Evolutionary conservation across 1,140 invertebrate species (phyloP).

Genomic region (Metaphire vulgaris): DNA sequence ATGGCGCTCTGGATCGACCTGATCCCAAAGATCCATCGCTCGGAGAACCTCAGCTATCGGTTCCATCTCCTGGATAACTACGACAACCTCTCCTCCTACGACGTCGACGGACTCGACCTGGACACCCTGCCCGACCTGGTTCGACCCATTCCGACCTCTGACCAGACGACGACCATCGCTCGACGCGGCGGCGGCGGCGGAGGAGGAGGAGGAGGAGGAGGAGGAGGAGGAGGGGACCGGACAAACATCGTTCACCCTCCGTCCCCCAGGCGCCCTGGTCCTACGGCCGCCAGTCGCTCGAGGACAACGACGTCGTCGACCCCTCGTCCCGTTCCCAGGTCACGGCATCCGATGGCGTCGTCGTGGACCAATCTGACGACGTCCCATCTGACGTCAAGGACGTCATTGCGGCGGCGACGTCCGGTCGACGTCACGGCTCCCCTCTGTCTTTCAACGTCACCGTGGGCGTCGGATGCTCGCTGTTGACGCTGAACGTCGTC

Average conservation of each 20-base stretch:
- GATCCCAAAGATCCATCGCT: slow-evolving; percentile 84
- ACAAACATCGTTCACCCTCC: no score
- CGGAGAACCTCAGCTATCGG: slow-evolving; percentile 67
- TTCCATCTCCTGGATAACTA: slow-evolving; percentile 75
- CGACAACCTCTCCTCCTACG: slow-evolving; percentile 40
- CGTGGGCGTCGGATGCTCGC: slow-evolving; percentile 82
- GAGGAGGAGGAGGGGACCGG: no score
- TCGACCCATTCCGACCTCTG: neutral
- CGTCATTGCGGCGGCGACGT: no score
- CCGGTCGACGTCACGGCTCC: no score
- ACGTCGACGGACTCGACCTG: slow-evolving; percentile 37
- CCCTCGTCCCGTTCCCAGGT: no score
- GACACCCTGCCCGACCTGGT: slow-evolving; percentile 7
- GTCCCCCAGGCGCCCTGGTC: neutral
- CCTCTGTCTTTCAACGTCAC: slow-evolving; percentile 70
- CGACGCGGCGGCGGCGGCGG: neutral
- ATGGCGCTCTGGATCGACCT: slow-evolving; percentile 92
- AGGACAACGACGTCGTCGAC: no score
- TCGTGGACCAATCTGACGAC: no score
- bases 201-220: no score
- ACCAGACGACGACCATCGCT: neutral
- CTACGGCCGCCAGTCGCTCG: neutral
- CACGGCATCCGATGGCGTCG: no score
- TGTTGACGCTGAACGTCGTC: slow-evolving; percentile 80
- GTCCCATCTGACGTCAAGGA: no score